Evolutionary conservation across 2,113 vertebrate species (phyloP).

Genomic region (Hemicordylus capensis): DNA sequence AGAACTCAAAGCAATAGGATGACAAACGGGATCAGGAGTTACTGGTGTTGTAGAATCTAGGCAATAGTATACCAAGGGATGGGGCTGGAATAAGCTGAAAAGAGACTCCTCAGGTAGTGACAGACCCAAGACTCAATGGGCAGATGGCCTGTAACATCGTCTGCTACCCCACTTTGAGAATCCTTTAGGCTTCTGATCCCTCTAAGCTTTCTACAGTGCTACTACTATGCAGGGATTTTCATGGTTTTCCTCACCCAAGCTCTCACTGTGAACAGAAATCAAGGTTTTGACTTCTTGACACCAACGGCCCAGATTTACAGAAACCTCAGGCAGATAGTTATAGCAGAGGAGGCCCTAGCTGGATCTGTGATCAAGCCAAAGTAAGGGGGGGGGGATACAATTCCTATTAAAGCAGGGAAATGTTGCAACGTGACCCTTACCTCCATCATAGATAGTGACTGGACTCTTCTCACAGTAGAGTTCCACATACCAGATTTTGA

Average conservation of each 20-base stretch:
- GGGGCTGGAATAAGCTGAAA: neutral
- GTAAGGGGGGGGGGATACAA: neutral
- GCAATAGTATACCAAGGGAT: neutral
- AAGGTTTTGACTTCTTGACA: neutral
- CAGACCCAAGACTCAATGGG: neutral
- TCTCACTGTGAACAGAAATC: neutral
- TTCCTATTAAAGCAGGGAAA: neutral
- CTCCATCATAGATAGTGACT: conserved; percentile 32
- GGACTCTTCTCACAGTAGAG: neutral
- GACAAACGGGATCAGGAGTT: too few relatives aligned
- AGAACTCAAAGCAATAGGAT: too few relatives aligned
- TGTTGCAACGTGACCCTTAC: conserved; percentile 7
- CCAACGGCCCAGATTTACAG: neutral
- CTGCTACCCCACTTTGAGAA: neutral
- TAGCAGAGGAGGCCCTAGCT: too few relatives aligned
- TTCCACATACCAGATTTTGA: neutral
- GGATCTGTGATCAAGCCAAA: neutral
- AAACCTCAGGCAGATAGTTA: neutral
- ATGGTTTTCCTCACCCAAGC: neutral
- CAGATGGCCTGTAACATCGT: neutral
- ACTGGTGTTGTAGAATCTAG: neutral
- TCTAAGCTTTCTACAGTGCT: neutral
- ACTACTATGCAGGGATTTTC: neutral
- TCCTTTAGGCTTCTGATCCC: neutral
- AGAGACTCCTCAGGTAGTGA: neutral